phyloP scores from a whole-genome alignment of 2,797 vertebrate species.

The Hapalemur alaotrensis region DNA sequence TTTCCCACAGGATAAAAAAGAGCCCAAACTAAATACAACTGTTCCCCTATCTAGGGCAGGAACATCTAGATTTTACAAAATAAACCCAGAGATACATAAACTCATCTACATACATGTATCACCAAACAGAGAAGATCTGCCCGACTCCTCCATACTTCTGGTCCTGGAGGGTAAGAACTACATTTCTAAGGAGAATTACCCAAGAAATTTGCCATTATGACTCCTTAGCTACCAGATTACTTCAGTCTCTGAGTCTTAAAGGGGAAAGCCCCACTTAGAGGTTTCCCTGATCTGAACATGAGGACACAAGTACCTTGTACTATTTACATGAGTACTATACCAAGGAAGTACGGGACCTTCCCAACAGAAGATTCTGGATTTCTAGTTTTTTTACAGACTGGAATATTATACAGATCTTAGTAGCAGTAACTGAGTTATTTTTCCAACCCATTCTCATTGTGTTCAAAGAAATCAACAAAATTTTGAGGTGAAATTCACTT shows the following conservation, averaged over 20 bases:
- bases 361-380: neutral
- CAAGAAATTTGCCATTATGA: conserved; percentile 51
- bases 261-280: neutral
- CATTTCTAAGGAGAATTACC: conserved; percentile 14
- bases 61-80: conserved; percentile 17
- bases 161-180: neutral
- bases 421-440: conserved; percentile 22
- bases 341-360: neutral
- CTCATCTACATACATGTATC: neutral
- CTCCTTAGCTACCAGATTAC: conserved; percentile 50
- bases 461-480: neutral
- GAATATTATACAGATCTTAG: conserved; percentile 5
- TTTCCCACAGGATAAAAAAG: neutral
- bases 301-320: neutral
- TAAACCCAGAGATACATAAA: neutral
- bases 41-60: neutral
- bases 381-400: neutral
- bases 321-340: neutral
- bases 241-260: conserved; percentile 67
- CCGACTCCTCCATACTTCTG: neutral
- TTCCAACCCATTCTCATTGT: neutral
- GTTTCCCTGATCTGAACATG: neutral
- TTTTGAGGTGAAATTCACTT: neutral
- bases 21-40: neutral
- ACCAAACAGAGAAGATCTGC: neutral